Evolutionary conservation across 1,140 invertebrate genomes (phyloP).

Genomic region (Megalonaias nervosa): DNA sequence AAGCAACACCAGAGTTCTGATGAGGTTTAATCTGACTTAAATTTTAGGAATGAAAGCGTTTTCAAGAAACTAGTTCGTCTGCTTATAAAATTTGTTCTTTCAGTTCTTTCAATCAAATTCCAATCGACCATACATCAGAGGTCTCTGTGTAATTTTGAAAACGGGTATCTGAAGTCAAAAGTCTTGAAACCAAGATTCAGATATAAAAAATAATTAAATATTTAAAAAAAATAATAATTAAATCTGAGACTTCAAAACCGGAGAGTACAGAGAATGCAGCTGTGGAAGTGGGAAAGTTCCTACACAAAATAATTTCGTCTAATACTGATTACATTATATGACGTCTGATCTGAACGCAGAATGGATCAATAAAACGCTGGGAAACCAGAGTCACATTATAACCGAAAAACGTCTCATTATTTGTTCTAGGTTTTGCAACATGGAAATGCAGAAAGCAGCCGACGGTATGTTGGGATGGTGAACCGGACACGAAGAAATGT

Average conservation of each 20-base stretch:
- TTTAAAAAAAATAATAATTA: background rate
- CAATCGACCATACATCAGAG: too few species aligned
- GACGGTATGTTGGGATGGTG: conserved; percentile 20
- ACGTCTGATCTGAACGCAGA: background rate
- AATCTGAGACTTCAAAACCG: background rate
- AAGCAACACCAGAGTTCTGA: too few species aligned
- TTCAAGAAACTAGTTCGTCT: too few species aligned
- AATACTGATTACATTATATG: background rate
- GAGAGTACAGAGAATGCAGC: conserved; percentile 1
- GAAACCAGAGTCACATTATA: background rate
- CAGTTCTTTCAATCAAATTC: too few species aligned
- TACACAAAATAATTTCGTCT: background rate
- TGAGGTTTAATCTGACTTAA: too few species aligned
- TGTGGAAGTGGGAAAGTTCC: background rate
- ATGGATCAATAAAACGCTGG: background rate
- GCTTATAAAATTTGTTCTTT: too few species aligned
- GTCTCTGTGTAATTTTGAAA: too few species aligned
- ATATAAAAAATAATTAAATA: too few species aligned
- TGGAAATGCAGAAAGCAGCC: conserved; percentile 28
- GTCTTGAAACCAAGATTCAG: too few species aligned
- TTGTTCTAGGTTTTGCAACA: conserved; percentile 12
- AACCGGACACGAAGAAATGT: conserved; percentile 24
- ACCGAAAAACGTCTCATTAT: background rate
- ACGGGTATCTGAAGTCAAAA: too few species aligned
- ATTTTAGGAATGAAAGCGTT: too few species aligned